Conservation (phyloP, 2,797 vertebrate species). For the Octomys mimax region DNA sequence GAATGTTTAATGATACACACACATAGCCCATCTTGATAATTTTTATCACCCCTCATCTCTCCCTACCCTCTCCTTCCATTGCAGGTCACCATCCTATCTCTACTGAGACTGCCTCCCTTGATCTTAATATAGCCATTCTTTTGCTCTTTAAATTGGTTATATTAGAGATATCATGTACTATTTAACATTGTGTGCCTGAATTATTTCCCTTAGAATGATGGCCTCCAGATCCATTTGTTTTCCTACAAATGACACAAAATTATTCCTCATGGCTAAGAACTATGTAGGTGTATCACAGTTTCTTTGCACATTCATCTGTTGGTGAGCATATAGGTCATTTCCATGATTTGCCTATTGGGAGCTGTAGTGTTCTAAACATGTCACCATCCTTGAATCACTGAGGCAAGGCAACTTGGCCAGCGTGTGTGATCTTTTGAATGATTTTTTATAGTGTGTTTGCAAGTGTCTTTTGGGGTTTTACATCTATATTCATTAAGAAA, state of each 20-base stretch:
- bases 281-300: background rate
- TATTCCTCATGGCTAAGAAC: background rate
- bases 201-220: background rate
- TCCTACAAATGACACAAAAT: background rate
- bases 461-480: background rate
- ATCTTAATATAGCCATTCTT: background rate
- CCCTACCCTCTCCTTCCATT: background rate
- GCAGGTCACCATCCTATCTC: background rate
- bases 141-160: background rate
- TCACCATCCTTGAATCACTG: background rate
- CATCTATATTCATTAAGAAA: background rate
- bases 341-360: background rate
- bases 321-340: background rate
- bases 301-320: background rate
- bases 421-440: background rate
- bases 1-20: background rate
- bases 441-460: background rate
- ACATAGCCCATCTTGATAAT: background rate
- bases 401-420: background rate
- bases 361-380: background rate
- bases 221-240: background rate
- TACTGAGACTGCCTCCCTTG: background rate
- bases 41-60: background rate
- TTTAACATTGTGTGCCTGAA: background rate
- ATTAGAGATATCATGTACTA: background rate